These are phyloP conservation scores for Caerostris extrusa DNA, from an alignment of 1,140 invertebrate genomes.

Conservation along the genomic window DNA sequence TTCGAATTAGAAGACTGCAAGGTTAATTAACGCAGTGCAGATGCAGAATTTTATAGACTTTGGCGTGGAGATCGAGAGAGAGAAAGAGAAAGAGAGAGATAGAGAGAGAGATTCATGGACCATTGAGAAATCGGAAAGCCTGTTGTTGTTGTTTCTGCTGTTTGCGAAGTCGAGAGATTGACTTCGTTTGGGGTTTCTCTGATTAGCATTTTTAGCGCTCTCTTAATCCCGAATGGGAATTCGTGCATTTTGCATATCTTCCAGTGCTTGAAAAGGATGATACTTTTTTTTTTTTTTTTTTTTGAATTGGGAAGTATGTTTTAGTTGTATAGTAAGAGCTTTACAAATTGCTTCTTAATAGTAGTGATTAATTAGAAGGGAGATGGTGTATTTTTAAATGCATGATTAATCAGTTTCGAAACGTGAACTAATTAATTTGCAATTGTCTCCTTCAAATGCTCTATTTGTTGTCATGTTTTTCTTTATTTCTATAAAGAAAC, in stretches of 20 bases:
- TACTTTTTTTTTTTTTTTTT: no score
- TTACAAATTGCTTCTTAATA: no score
- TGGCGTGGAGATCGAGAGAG: neutral
- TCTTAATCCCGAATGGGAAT: neutral
- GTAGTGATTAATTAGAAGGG: no score
- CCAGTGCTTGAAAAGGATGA: no score
- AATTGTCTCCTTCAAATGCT: neutral
- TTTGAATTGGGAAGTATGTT: no score
- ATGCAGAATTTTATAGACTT: constrained; percentile 72
- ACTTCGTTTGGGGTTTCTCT: neutral
- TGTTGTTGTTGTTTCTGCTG: neutral
- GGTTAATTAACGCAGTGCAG: constrained; percentile 61
- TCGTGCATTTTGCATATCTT: no score
- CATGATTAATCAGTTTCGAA: neutral
- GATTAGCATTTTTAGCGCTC: constrained; percentile 1
- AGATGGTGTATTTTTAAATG: no score
- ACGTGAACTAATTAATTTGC: neutral
- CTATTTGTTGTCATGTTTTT: neutral
- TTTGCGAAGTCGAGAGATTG: neutral
- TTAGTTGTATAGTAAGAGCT: no score
- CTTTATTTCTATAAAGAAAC: neutral
- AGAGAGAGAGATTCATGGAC: constrained; percentile 41
- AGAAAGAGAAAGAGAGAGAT: no score
- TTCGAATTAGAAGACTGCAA: constrained; percentile 65
- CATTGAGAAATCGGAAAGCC: constrained; percentile 53